Evolutionary conservation across 2,113 vertebrate species (phyloP).

Genomic region (Lanius collurio): DNA sequence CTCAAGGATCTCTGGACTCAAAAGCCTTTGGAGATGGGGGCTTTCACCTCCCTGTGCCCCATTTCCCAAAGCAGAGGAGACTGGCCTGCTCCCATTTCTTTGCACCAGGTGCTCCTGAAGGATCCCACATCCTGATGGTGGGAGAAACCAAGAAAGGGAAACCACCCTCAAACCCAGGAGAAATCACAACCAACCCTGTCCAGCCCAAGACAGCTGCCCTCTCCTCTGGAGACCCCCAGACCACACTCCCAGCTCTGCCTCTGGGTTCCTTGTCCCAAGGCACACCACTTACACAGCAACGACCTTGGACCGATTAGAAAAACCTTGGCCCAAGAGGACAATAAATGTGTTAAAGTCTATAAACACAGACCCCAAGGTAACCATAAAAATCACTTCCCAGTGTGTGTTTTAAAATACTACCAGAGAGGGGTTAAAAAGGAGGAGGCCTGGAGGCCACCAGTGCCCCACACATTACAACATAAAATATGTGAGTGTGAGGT

Average conservation of each 20-base stretch:
- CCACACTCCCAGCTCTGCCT: background rate
- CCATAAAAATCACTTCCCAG: slow-evolving; percentile 25
- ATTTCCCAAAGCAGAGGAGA: background rate
- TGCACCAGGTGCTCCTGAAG: background rate
- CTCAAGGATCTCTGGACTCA: background rate
- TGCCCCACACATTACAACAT: slow-evolving; percentile 25
- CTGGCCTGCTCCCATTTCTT: background rate
- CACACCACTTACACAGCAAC: background rate
- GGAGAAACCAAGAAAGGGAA: background rate
- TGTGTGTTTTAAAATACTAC: slow-evolving; percentile 15
- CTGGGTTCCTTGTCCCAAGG: background rate
- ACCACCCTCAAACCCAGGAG: background rate
- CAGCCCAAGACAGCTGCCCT: background rate
- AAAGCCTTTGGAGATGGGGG: background rate
- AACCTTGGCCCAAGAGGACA: background rate
- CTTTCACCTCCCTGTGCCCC: background rate
- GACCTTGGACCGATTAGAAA: background rate
- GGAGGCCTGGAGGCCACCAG: slow-evolving; percentile 32
- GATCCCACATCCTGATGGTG: fast-evolving
- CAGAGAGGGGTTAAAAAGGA: slow-evolving; percentile 35
- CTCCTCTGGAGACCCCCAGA: background rate
- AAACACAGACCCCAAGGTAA: slow-evolving; percentile 28
- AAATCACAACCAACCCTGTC: background rate
- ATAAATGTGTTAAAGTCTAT: slow-evolving; percentile 45
- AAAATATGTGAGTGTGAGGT: slow-evolving; percentile 44